Evolutionary conservation across 2,113 vertebrate genomes (phyloP).

Genomic region (Gobiocypris rarus): DNA sequence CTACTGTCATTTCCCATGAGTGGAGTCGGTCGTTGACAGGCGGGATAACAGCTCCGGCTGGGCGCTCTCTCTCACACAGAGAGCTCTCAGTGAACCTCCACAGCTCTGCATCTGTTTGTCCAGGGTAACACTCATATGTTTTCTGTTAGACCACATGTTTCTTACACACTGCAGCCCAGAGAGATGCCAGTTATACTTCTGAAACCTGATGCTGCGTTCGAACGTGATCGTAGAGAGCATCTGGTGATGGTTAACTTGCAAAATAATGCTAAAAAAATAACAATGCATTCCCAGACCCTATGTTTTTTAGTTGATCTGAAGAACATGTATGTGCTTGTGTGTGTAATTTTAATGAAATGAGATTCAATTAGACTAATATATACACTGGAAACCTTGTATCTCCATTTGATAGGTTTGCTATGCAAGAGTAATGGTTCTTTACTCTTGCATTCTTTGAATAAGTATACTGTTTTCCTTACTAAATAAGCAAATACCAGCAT

Average conservation of each 20-base stretch:
- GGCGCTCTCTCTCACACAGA: constrained; percentile 19
- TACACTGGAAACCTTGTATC: no score
- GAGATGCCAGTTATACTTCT: constrained; percentile 19
- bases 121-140: constrained; percentile 35
- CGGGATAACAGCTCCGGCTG: constrained; percentile 18
- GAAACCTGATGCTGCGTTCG: constrained; percentile 17
- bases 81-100: constrained; percentile 28
- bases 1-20: constrained; percentile 34
- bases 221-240: constrained; percentile 19
- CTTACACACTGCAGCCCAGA: not conserved
- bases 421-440: no score
- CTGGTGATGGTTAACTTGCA: constrained; percentile 26
- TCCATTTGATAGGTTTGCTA: no score
- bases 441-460: no score
- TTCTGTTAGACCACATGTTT: constrained; percentile 33
- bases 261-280: constrained; percentile 9
- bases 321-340: not conserved
- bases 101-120: constrained; percentile 39
- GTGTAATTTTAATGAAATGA: not conserved
- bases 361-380: not conserved
- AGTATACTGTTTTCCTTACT: no score
- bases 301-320: not conserved
- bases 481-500: no score
- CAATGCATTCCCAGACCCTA: not conserved
- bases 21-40: constrained; percentile 17